Conservation (phyloP, 2,113 vertebrate genomes). For the Megalops atlanticus region DNA sequence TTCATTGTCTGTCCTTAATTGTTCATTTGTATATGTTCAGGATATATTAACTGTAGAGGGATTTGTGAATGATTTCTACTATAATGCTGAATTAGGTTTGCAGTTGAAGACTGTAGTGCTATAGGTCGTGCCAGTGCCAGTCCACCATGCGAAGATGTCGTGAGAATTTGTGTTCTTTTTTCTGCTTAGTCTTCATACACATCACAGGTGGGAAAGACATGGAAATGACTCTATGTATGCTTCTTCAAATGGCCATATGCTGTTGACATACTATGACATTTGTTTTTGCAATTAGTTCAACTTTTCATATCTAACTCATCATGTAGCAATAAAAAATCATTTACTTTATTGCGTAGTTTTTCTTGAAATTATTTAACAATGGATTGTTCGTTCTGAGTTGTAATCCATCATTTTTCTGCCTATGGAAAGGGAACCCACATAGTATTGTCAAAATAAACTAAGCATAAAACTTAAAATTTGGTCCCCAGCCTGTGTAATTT, state of each 20-base stretch:
- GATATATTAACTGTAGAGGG: not conserved
- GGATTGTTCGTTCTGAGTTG: not conserved
- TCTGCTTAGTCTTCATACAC: not conserved
- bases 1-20: not conserved
- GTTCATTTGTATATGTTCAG: slow-evolving; percentile 4
- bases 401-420: no score
- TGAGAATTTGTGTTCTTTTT: not conserved
- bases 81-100: not conserved
- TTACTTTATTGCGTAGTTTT: not conserved
- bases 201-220: not conserved
- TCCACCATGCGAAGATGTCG: not conserved
- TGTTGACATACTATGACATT: not conserved
- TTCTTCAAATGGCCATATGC: not conserved
- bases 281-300: not conserved
- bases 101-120: not conserved
- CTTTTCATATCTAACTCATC: not conserved
- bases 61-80: not conserved
- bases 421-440: no score
- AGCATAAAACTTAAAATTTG: no score
- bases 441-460: no score
- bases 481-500: not conserved
- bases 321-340: not conserved
- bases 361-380: no score
- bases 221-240: not conserved
- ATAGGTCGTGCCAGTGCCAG: not conserved